These are phyloP conservation scores for Nomada goodeniana DNA, from an alignment of 2,888 invertebrate genomes.

Conservation along the genomic window DNA sequence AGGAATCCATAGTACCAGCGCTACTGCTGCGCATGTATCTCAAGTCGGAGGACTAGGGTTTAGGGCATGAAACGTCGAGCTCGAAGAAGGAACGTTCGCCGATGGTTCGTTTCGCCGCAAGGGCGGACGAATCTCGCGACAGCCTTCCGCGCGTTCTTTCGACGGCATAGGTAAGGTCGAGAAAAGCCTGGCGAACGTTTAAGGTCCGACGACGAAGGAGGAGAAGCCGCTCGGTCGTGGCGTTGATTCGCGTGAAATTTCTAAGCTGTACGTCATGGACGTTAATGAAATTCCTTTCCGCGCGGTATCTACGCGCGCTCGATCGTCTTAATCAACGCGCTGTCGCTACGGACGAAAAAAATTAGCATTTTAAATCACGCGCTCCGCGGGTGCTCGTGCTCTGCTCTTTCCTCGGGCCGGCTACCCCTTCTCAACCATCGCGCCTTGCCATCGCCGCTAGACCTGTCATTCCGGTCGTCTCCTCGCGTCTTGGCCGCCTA, in stretches of 20 bases:
- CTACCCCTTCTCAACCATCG: neutral
- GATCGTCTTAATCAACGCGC: slow-evolving; percentile 79
- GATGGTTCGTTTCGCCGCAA: too few species aligned
- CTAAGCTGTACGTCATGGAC: slow-evolving; percentile 69
- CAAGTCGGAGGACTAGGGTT: too few species aligned
- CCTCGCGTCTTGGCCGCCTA: neutral
- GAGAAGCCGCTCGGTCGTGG: neutral
- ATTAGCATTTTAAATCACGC: slow-evolving; percentile 81
- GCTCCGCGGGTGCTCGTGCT: slow-evolving; percentile 74
- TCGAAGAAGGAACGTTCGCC: too few species aligned
- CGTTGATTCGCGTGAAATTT: slow-evolving; percentile 57
- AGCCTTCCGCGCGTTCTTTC: too few species aligned
- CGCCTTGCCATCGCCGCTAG: slow-evolving; percentile 19
- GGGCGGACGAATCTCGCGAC: too few species aligned
- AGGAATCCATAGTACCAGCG: too few species aligned
- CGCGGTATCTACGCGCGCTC: slow-evolving; percentile 47
- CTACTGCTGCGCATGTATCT: too few species aligned
- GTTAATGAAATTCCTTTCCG: slow-evolving; percentile 78
- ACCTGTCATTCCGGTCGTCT: slow-evolving; percentile 18
- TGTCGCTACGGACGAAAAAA: slow-evolving; percentile 73
- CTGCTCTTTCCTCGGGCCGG: slow-evolving; percentile 11
- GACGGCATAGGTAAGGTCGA: too few species aligned
- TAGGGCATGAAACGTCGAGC: too few species aligned
- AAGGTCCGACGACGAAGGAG: neutral
- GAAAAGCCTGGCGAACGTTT: too few species aligned